These are phyloP conservation scores for Pipra filicauda DNA, from an alignment of 2,113 vertebrate genomes.

Conservation along the genomic window DNA sequence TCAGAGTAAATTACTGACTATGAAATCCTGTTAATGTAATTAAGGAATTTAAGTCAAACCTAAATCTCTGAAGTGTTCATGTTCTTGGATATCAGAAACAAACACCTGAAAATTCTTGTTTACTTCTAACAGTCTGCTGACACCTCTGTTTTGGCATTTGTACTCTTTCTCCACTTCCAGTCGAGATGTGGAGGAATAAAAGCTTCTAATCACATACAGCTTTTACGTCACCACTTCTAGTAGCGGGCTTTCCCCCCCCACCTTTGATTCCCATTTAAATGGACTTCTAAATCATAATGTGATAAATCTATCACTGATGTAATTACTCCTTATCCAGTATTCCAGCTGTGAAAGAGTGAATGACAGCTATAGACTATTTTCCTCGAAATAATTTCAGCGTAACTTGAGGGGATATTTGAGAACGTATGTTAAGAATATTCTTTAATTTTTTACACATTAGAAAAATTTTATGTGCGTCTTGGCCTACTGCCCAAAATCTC, in stretches of 20 bases:
- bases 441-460: not conserved
- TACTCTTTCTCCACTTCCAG: not conserved
- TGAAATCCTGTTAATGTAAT: not conserved
- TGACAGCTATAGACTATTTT: not conserved
- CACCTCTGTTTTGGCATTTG: not conserved
- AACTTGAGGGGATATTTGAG: constrained; percentile 13
- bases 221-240: not conserved
- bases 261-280: not conserved
- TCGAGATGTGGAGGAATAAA: not conserved
- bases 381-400: not conserved
- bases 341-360: not conserved
- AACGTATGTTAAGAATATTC: not conserved
- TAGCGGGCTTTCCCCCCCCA: not conserved
- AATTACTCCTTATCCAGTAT: not conserved
- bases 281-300: not conserved
- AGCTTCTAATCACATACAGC: not conserved
- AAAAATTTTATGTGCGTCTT: not conserved
- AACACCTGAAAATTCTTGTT: not conserved
- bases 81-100: not conserved
- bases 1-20: not conserved
- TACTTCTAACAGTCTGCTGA: not conserved
- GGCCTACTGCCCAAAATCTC: not conserved
- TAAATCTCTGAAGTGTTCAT: not conserved
- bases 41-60: not conserved
- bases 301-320: constrained; percentile 1